These are phyloP conservation scores for Pseudococcus jackbeardsleyi DNA, from an alignment of 2,888 invertebrate species.

Conservation along the genomic window DNA sequence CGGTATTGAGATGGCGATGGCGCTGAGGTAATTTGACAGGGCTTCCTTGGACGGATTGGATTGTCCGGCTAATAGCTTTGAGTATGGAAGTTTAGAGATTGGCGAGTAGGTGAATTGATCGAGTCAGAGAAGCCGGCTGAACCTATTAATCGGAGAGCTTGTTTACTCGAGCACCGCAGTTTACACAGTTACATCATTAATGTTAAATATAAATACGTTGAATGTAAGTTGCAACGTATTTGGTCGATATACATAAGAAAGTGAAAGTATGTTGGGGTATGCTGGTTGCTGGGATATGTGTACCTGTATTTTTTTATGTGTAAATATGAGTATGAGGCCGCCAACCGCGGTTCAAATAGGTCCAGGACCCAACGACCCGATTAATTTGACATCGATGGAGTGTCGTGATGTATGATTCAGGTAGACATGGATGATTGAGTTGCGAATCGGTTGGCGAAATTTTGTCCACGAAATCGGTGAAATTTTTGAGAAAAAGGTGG, in stretches of 20 bases:
- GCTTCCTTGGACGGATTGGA: not conserved
- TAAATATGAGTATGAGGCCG: not conserved
- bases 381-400: not conserved
- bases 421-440: not conserved
- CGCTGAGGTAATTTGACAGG: not conserved
- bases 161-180: slow-evolving; percentile 7
- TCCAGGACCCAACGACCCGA: slow-evolving; percentile 10
- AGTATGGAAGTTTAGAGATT: no score
- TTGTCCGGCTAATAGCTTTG: not conserved
- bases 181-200: slow-evolving; percentile 16
- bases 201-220: not conserved
- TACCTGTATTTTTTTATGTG: not conserved
- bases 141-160: not conserved
- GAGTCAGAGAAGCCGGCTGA: not conserved
- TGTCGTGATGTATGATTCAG: not conserved
- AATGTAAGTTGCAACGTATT: not conserved
- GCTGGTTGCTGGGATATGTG: not conserved
- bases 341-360: slow-evolving; percentile 2
- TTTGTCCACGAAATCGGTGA: not conserved
- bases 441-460: not conserved
- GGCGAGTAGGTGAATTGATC: no score
- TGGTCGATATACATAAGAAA: not conserved
- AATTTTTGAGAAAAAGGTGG: no score
- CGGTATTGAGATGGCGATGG: not conserved
- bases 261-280: slow-evolving; percentile 29